A percentile compares a stretch with the other conserved stretches of the same genome.
Conservation (phyloP, 2,888 invertebrate genomes). For the Eilema caniola region DNA sequence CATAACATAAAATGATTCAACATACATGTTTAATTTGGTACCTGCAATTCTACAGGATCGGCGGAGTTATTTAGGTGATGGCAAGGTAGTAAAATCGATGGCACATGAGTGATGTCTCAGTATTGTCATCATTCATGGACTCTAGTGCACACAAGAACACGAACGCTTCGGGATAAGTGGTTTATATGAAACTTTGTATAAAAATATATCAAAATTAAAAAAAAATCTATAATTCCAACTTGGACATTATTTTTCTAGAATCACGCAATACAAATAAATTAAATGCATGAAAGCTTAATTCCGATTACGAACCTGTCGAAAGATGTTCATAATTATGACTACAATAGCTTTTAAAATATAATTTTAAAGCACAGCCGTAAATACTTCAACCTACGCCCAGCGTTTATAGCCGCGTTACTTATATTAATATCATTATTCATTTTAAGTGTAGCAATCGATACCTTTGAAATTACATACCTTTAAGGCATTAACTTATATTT, state of each 20-base stretch:
- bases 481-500: slow-evolving; percentile 52
- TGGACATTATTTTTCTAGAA: background rate
- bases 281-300: background rate
- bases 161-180: too few species aligned
- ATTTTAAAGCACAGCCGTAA: slow-evolving; percentile 41
- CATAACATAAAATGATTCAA: too few species aligned
- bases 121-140: too few species aligned
- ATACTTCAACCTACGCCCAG: slow-evolving; percentile 54
- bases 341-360: slow-evolving; percentile 45
- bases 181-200: too few species aligned
- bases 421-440: slow-evolving; percentile 67
- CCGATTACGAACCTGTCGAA: slow-evolving; percentile 22
- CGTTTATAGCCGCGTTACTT: slow-evolving; percentile 59
- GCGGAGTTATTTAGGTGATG: too few species aligned
- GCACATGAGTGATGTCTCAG: too few species aligned
- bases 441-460: slow-evolving; percentile 68
- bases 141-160: too few species aligned
- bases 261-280: background rate
- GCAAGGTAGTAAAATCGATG: too few species aligned
- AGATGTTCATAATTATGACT: slow-evolving; percentile 46
- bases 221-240: too few species aligned
- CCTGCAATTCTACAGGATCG: too few species aligned
- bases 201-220: background rate
- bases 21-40: too few species aligned
- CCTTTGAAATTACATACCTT: slow-evolving; percentile 63